Base-by-base conservation (phyloP, 2,888 invertebrate species). In the Eristalis tenax region DNA sequence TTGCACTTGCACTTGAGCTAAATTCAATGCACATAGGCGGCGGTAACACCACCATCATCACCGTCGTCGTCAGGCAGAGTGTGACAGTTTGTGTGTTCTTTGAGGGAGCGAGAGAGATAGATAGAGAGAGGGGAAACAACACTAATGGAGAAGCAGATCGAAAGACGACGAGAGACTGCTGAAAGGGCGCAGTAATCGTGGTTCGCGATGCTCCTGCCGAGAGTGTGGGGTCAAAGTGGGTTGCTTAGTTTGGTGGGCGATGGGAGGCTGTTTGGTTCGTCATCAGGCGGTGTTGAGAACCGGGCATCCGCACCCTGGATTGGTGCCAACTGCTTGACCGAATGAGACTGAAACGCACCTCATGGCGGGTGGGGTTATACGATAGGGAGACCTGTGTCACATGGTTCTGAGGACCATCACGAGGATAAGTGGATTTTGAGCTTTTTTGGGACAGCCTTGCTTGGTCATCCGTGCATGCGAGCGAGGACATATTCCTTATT, bases 1-100 rank as follows among this genome's bases (percentile, higher is more conserved):
- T 78, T 82, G 88, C 82, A 84, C 89, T 89, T 89, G 89, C 88
- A 89, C 89, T 89, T 89, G 89, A 85, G 88, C 89, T 86, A 81
- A 83, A 85, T 88, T 88, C 50, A 73, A 75, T 80, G 77, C 66
- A 77, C 68, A 77, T 77, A 74, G 66, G 76, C 69, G 65, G 66
- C 68, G 65, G 40, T 50, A 63, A 35, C 73, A 63, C 26, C 68
- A 43, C 68, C 70, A 38, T 40, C 32, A 50, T 68, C 68, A 40
- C 63, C 70, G 35, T 38, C 32, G 50, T 68, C 56, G 50, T 56
- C 22, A 63, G 26, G 50, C 11, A 61, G 71, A 77, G 83, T 71
- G 70, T 76, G 66, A 82, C 71, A 70, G 35, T 68, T 73, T 18
- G 32, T 63, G 22, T 61, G 57, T 18, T 38, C 40, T 71, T 59